Evolutionary conservation across 2,797 vertebrate species (phyloP), one percentile per base, ranked within the genome.

Genomic region (Manis javanica): DNA sequence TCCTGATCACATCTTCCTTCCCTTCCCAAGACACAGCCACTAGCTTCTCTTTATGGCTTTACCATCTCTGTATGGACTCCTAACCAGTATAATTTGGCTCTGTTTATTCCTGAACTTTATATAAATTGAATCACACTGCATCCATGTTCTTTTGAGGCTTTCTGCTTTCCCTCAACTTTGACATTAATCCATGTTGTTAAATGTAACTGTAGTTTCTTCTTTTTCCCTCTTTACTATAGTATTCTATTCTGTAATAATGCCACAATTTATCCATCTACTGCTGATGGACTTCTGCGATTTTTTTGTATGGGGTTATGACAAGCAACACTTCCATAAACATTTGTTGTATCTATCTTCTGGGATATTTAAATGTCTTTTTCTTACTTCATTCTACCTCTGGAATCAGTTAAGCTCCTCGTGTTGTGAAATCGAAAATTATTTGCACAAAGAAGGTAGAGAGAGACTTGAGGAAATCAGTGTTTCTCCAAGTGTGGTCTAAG

Each of bases 401-500:
- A 82, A 88, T 83, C 57, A 46, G 14, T 55, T 29, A 75, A 51
- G 29, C 83, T 57, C 57, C 24, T 53, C 59, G 55, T 18, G 55
- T 79, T 83, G 37, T 78, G 49, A 90, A 88, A 84, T 37, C 19
- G 0, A 88, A 91, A 84, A 26, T 84, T 19, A 2, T 68, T 85
- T 69, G 71, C 71, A 46, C 23, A 87, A 64, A 96, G 15, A 59
- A 87, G 26, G 21, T 46, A 92, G 37, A 39, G 5, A 21, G 37
- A n/a, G 31, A 82, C 49, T 34, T 72, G 87, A 94, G 49, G 15
- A 83, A 55, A 69, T 51, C n/a, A 12, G 39, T 55, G 64, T 81
- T 71, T 94, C 46, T 85, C 37, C 0, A 57, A 87, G 34, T 61
- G 42, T 66, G 61, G 39, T 66, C 46, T 34, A n/a, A 64, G 77